Conservation (phyloP, 2,797 vertebrate genomes). For the Graptemys geographica region DNA sequence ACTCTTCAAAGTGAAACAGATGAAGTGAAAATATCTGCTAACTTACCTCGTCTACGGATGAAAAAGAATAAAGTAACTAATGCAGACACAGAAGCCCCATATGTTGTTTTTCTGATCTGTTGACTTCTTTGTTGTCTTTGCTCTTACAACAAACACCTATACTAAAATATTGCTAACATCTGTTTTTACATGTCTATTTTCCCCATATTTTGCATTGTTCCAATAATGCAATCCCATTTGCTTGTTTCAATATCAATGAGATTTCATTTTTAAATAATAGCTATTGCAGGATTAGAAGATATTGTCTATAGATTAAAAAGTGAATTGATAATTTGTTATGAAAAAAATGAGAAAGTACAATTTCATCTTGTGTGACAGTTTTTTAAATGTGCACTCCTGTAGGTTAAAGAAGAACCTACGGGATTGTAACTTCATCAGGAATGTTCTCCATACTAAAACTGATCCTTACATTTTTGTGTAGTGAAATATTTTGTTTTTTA, state of each 20-base stretch:
- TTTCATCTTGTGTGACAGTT: background rate
- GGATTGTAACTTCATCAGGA: background rate
- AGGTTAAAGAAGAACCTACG: background rate
- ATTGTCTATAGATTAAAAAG: background rate
- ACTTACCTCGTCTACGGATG: background rate
- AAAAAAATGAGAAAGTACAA: background rate
- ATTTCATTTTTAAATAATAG: slow-evolving; percentile 15
- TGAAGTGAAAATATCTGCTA: background rate
- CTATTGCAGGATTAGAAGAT: background rate
- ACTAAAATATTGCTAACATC: background rate
- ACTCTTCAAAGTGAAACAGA: background rate
- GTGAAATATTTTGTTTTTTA: background rate
- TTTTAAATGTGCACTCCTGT: background rate
- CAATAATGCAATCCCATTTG: background rate
- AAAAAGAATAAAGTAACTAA: background rate
- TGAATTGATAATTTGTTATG: background rate
- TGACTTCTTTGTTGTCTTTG: background rate
- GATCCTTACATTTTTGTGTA: background rate
- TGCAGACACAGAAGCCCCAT: background rate
- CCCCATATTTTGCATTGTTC: background rate
- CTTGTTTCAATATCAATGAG: background rate
- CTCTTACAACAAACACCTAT: background rate
- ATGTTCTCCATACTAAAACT: background rate
- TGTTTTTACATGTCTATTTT: background rate
- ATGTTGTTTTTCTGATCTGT: slow-evolving; percentile 19